Evolutionary conservation across 2,888 invertebrate species (phyloP), one percentile per base, ranked within the genome.

Genomic region (Leucophenga maculata): DNA sequence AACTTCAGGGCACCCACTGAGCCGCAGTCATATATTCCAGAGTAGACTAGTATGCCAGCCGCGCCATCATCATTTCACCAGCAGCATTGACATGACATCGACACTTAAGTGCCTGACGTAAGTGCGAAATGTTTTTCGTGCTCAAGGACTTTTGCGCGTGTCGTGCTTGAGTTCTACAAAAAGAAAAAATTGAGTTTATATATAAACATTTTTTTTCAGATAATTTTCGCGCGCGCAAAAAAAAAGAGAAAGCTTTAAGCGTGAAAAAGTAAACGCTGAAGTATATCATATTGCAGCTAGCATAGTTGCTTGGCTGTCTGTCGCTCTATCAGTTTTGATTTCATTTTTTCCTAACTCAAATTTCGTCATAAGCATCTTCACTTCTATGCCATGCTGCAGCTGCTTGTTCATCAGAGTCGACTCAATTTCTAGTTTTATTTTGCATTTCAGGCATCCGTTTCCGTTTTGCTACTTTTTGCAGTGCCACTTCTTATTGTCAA

Each of bases 91-190:
- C 74, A 74, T 79, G 80, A 79, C 80, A 82, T 82, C 82, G 82
- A 82, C 74, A 79, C 77, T 78, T 82, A 77, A 80, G 80, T 77
- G 79, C 68, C 70, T 75, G 77, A n/a, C 57, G 64, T 64, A 64
- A 68, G 72, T 73, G 73, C 72, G 74, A 77, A 77, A 74, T 62
- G 65, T 71, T 68, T 67, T 64, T 68, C 80, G 83, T 80, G 83
- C 75, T 81, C 75, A 80, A 80, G 80, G 76, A 83, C 82, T 75
- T 39, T 77, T 80, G 75, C 76, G 72, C 72, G 70, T 69, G 62
- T 52, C 44, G 31, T 16, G 65, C 31, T 67, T 52, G 54, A 18
- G 54, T 67, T 16, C 9, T 46, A 3, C 26, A 26, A 26, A 26
- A 26, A 26, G n/a, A n/a, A n/a, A n/a, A n/a, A n/a, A n/a, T n/a